Evolutionary conservation across 2,888 invertebrate genomes (phyloP).

Genomic region (Cynaeus angustus): DNA sequence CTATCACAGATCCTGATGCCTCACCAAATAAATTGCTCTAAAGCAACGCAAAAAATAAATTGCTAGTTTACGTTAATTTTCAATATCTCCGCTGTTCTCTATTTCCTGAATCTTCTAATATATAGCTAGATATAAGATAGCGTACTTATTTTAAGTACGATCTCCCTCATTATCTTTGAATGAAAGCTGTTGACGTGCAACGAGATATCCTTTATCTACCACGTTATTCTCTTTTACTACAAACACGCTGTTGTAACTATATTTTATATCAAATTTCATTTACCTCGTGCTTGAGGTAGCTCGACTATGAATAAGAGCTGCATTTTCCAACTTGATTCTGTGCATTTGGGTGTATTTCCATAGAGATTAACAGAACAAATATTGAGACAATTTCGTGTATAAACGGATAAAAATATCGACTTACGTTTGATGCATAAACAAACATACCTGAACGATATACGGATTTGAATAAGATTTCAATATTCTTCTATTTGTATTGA

Average conservation of each 20-base stretch:
- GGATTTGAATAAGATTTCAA: not conserved
- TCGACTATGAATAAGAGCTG: slow-evolving; percentile 6
- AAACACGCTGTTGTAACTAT: not conserved
- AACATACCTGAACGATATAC: not conserved
- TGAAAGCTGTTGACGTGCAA: slow-evolving; percentile 9
- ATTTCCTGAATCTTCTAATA: not conserved
- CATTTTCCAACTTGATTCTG: slow-evolving; percentile 7
- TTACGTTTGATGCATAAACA: not conserved
- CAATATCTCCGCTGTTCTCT: not conserved
- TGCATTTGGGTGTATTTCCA: slow-evolving; percentile 20
- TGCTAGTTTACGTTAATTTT: slow-evolving; percentile 10
- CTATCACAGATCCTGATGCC: slow-evolving; percentile 38
- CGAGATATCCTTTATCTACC: slow-evolving; percentile 2
- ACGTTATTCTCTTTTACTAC: not conserved
- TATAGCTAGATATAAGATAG: not conserved
- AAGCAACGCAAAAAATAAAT: slow-evolving; percentile 26
- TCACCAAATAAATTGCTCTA: slow-evolving; percentile 37
- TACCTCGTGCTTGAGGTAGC: not conserved
- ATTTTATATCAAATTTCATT: slow-evolving; percentile 9
- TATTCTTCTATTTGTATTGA: no score
- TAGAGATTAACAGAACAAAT: slow-evolving; percentile 22
- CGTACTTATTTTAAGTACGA: not conserved
- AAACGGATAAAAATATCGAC: slow-evolving; percentile 6
- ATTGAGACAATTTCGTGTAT: slow-evolving; percentile 16
- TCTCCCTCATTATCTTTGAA: not conserved